Evolutionary conservation across 2,113 vertebrate species (phyloP).

Genomic region (Spermophilus dauricus): DNA sequence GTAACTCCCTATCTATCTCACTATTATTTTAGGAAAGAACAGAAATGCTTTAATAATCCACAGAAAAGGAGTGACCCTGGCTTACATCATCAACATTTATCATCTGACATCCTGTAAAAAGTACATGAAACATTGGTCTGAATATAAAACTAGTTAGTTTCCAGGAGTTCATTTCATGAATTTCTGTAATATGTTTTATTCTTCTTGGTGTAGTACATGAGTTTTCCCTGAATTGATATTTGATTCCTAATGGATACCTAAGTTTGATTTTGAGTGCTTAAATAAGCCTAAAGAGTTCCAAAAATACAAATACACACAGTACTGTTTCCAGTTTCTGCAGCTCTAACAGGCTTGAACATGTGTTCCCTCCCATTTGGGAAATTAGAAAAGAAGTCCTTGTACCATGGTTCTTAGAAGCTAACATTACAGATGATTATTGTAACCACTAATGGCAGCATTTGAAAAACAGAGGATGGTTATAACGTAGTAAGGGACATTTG

Average conservation of each 20-base stretch:
- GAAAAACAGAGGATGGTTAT: slow-evolving; percentile 64
- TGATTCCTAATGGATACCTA: slow-evolving; percentile 75
- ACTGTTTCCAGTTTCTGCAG: slow-evolving; percentile 74
- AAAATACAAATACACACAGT: slow-evolving; percentile 75
- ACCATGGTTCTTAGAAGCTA: slow-evolving; percentile 76
- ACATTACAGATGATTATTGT: slow-evolving; percentile 73
- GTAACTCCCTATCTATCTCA: slow-evolving; percentile 76
- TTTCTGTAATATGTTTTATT: slow-evolving; percentile 55
- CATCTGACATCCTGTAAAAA: slow-evolving; percentile 68
- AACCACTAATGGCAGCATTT: slow-evolving; percentile 77
- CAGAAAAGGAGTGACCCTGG: slow-evolving; percentile 69
- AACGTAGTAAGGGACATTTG: slow-evolving; percentile 31
- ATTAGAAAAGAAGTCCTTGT: slow-evolving; percentile 79
- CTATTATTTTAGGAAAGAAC: slow-evolving; percentile 65
- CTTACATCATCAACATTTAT: slow-evolving; percentile 75
- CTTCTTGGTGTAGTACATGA: background rate
- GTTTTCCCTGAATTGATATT: slow-evolving; percentile 58
- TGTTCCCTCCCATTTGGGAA: slow-evolving; percentile 79
- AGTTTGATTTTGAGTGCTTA: slow-evolving; percentile 71
- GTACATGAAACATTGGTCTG: slow-evolving; percentile 13
- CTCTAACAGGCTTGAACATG: slow-evolving; percentile 71
- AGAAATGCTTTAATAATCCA: slow-evolving; percentile 60
- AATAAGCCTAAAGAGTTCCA: slow-evolving; percentile 75
- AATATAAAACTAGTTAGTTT: slow-evolving; percentile 57
- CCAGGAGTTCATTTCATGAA: slow-evolving; percentile 57